Base-by-base conservation (phyloP, 2,888 invertebrate genomes). In the Acrobasis consociella region DNA sequence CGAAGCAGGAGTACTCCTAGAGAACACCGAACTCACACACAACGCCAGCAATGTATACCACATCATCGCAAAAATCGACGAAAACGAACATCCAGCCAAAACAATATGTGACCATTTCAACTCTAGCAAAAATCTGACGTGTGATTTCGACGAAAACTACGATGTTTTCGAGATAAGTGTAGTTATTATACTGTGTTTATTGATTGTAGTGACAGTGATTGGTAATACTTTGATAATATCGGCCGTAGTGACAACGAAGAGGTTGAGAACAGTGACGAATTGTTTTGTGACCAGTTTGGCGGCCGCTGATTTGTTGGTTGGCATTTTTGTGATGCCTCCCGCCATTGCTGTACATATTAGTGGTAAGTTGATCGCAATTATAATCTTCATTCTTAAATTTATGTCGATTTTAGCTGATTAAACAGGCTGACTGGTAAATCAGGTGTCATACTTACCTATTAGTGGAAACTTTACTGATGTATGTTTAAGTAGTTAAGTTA, bases 251-350 rank as follows among this genome's bases (percentile, higher is more conserved):
- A 97, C 97, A 0, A 97, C 97, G 0, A 95, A 96, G 70, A 94
- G 98, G 69, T 92, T 99, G 69, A 94, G 98, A 69, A 98, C 98
- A 0, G 97, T 98, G 42, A 99, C 98, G 58, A 99, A 99, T 83
- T 97, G 98, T 81, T 98, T 99, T 87, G 98, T 99, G 69, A 97
- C 98, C 78, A 98, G 98, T 61, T 90, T 99, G 81, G 99, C 99
- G 0, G 96, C 96, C 0, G 98, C 99, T 55, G 99, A 99, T 93
- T 94, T 98, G 84, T 86, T 98, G 69, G 98, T 99, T 5, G 99
- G 98, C 0, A 95, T 98, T 42, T 97, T 97, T 76, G 98, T 99
- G 0, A 97, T 99, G 96, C 99, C 99, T 2, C 98, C 98, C 56
- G 98, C 98, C n/a, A 97, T 98, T 49, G 96, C 97, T 64, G 94